Base-by-base conservation (phyloP, 2,797 vertebrate species). In the Diplodus puntazzo region DNA sequence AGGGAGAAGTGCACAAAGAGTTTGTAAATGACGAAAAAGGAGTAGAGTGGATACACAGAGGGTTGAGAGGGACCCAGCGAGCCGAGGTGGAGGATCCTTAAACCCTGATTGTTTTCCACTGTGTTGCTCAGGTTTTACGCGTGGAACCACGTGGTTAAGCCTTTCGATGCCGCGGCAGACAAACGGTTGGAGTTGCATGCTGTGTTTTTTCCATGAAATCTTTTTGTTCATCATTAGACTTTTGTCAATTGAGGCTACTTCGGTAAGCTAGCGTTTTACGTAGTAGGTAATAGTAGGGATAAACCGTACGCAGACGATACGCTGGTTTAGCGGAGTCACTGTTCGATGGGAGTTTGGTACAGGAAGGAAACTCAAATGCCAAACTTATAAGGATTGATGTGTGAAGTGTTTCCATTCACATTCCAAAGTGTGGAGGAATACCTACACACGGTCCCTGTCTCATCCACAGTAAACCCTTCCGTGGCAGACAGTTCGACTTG, bases 21-120 rank as follows among this genome's bases (percentile, higher is more conserved):
- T 75, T 79, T 76, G 52, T 76, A 73, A 78, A 75, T 81, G 82
- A 70, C 11, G 53, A 59, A 52, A 59, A 39, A 20, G 11, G 27
- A 42, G 43, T 3, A 43, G 13, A 55, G 59, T 11, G 30, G 64
- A 68, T 30, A 55, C 34, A 57, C 13, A 46, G 17, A 64, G 11
- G 54, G 17, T 30, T 13, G 16, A 75, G 62, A 21, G 16, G 72
- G 62, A 21, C 43, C 13, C 6, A 21, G 18, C 17, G 13, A 49
- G 30, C 10, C 42, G 39, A 1, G 16, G 3, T 18, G 27, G 9
- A 61, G 34, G n/a, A 67, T 58, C 52, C 13, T 78, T 52, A 50
- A 64, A 73, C 42, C 5, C 23, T 63, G 11, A 73, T 27, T 55
- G 21, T 55, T 21, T 65, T 61, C 49, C 21, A 17, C 55, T 39